A percentile compares a stretch with the other conserved stretches of the same genome.
Evolutionary conservation across 2,113 vertebrate species (phyloP).

Genomic region (Brachionichthys hirsutus): DNA sequence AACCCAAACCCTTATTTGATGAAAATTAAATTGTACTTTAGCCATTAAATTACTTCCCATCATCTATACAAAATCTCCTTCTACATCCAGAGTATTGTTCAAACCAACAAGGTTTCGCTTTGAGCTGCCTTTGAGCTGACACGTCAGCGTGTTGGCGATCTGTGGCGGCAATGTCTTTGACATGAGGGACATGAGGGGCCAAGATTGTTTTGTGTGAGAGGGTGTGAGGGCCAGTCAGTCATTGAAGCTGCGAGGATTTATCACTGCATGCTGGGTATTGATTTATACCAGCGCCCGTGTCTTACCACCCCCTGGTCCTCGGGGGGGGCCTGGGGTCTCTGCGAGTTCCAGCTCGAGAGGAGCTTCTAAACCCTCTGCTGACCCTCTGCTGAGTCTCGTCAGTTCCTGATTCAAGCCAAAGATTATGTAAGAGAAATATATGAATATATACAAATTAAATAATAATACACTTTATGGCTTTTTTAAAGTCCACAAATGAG

Average conservation of each 20-base stretch:
- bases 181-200: slow-evolving; percentile 66
- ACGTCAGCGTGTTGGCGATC: slow-evolving; percentile 58
- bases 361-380: slow-evolving; percentile 51
- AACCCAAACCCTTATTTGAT: too few relatives aligned
- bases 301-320: slow-evolving; percentile 7
- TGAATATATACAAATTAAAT: not conserved
- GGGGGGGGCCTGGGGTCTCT: slow-evolving; percentile 28
- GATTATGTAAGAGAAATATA: slow-evolving; percentile 6
- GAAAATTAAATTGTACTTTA: not conserved
- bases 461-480: too few relatives aligned
- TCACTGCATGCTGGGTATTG: slow-evolving; percentile 68
- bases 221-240: slow-evolving; percentile 66
- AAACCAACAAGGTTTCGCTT: slow-evolving; percentile 15
- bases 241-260: slow-evolving; percentile 67
- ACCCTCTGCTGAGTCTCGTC: slow-evolving; percentile 24
- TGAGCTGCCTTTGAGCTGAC: slow-evolving; percentile 64
- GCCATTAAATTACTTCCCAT: not conserved
- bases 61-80: not conserved
- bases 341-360: slow-evolving; percentile 34
- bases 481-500: too few relatives aligned
- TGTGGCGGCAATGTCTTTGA: slow-evolving; percentile 67
- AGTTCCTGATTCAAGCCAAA: not conserved
- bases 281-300: slow-evolving; percentile 64
- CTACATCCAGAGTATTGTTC: not conserved
- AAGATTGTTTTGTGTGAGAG: slow-evolving; percentile 70